Evolutionary conservation across 1,140 invertebrate genomes (phyloP).

Genomic region (Muscidifurax raptorellus): DNA sequence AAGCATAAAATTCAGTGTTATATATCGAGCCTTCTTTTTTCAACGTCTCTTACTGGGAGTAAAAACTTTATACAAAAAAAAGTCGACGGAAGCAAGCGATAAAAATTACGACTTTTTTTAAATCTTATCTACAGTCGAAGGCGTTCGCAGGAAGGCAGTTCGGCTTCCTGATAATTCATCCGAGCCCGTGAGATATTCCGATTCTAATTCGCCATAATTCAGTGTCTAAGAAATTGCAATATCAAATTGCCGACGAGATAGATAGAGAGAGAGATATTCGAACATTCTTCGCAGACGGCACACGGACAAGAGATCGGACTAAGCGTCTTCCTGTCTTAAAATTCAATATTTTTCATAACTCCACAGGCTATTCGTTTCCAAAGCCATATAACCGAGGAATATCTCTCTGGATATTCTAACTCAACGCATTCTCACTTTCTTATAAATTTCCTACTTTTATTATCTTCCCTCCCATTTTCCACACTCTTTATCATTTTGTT

Average conservation of each 20-base stretch:
- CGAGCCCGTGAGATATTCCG: neutral
- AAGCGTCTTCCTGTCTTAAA: constrained; percentile 34
- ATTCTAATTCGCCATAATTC: constrained; percentile 11
- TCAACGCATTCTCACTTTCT: neutral
- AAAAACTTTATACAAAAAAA: neutral
- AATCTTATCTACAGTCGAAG: neutral
- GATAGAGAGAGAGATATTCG: neutral
- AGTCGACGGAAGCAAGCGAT: neutral
- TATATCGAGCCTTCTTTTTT: neutral
- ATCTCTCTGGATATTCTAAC: neutral
- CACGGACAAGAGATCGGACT: neutral
- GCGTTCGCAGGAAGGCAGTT: neutral
- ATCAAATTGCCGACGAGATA: neutral
- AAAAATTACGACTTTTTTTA: neutral
- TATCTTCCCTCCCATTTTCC: neutral
- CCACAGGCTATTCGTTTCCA: constrained; percentile 41
- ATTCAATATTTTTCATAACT: constrained; percentile 52
- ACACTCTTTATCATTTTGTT: neutral
- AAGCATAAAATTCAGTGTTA: neutral
- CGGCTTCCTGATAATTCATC: neutral
- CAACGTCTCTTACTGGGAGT: neutral
- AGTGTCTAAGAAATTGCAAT: neutral
- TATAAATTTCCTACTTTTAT: neutral
- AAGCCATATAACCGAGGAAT: constrained; percentile 43
- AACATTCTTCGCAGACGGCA: neutral